Percentiles rank a stretch among this genome's conserved stretches.
Conservation (phyloP, 2,888 invertebrate species). For the Lydus trimaculatus region DNA sequence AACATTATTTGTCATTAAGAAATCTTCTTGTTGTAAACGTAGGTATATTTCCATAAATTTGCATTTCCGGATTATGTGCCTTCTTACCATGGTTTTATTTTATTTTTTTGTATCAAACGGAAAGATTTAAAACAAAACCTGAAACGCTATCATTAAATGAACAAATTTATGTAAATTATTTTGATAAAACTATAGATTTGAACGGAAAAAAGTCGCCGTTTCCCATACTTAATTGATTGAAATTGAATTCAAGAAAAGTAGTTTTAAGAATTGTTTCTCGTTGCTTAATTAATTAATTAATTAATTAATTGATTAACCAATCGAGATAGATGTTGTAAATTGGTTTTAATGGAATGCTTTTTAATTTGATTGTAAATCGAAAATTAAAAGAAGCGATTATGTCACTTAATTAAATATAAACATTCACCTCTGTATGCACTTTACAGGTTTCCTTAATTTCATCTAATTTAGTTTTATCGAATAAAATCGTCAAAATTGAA, state of each 20-base stretch:
- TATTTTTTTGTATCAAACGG: no score
- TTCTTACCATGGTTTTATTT: not conserved
- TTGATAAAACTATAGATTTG: no score
- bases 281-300: not conserved
- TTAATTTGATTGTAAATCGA: not conserved
- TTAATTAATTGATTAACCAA: not conserved
- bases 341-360: conserved; percentile 2
- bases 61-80: not conserved
- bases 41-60: not conserved
- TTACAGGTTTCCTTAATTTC: not conserved
- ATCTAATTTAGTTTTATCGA: not conserved
- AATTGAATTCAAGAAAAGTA: not conserved
- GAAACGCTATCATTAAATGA: no score
- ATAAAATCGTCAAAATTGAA: not conserved
- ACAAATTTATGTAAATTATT: no score
- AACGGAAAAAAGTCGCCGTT: no score
- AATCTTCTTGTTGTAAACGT: not conserved
- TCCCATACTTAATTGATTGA: not conserved
- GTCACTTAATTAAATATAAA: conserved; percentile 1
- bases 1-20: not conserved
- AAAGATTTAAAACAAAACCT: no score
- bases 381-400: not conserved
- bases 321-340: not conserved
- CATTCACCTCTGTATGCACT: not conserved
- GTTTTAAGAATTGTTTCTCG: not conserved